Evolutionary conservation across 2,888 invertebrate species (phyloP), one percentile per base, ranked within the genome.

Genomic region (Macaria notata): DNA sequence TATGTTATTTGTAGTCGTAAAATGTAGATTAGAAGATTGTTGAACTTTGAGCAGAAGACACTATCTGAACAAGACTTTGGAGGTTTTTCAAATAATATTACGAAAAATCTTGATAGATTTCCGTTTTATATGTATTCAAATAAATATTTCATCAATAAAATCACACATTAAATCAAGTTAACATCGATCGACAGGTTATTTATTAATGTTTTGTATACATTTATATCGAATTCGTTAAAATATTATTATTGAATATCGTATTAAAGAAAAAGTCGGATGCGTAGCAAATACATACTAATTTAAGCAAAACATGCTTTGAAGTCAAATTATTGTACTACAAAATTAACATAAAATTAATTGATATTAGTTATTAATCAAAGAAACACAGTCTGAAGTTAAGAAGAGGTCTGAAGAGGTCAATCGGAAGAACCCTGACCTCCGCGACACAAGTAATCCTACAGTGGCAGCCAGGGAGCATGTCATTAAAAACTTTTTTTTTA

Each of bases 21-120:
- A 61, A 48, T 46, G 50, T 3, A 53, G 42, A 57, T 63, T 56
- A 57, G 43, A 50, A 50, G 54, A 33, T 50, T 56, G 30, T 59
- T 59, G 54, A 59, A 46, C 59, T 56, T 54, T 43, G 39, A 41
- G 39, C 30, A 29, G 51, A 45, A 53, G 49, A 44, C n/a, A 41
- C n/a, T 46, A 39, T 49, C 49, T 48, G 41, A 19, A 31, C 39
- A 39, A 41, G 31, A 31, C 43, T 33, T 33, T 3, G 43, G 33
- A 19, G 33, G 29, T 43, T 33, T 43, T 50, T 9, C 44, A 36
- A 8, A 4, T 30, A 36, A 44, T 19, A 33, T 43, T 43, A 29
- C 19, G 19, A 31, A 36, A 19, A 43, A 49, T 50, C 8, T 9
- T 46, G 46, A 46, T 46, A 46, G 46, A 50, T 50, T 8, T 38